Conservation (phyloP, 2,113 vertebrate species). For the Myanophis thanlyinensis region DNA sequence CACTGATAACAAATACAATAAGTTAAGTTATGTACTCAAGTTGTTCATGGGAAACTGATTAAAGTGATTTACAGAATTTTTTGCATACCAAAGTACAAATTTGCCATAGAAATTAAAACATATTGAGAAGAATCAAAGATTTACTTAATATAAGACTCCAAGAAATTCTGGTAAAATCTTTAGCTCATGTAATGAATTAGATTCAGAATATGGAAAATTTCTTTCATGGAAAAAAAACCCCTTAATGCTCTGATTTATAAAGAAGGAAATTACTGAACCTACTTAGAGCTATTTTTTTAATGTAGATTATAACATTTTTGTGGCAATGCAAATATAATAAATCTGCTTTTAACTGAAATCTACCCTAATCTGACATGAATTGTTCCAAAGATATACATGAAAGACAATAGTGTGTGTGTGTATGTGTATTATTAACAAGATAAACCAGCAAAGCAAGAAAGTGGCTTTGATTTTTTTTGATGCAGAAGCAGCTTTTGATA, state of each 20-base stretch:
- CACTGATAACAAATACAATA: not conserved
- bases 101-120: not conserved
- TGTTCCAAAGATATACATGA: no score
- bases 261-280: not conserved
- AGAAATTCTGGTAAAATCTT: not conserved
- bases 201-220: not conserved
- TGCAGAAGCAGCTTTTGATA: not conserved
- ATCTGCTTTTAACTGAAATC: no score
- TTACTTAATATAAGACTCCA: not conserved
- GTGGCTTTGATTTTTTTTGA: not conserved
- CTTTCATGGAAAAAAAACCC: not conserved
- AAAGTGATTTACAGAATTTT: not conserved
- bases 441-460: not conserved
- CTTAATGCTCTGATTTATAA: not conserved
- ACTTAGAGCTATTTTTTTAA: not conserved
- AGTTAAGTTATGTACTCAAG: not conserved
- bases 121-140: not conserved
- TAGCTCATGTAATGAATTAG: not conserved
- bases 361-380: no score
- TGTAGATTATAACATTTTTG: no score
- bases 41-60: not conserved
- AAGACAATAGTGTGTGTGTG: not conserved
- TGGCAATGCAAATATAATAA: no score
- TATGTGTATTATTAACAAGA: not conserved
- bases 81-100: not conserved